phyloP scores from a whole-genome alignment of 2,888 invertebrate genomes.

The Itoplectis maculator region DNA sequence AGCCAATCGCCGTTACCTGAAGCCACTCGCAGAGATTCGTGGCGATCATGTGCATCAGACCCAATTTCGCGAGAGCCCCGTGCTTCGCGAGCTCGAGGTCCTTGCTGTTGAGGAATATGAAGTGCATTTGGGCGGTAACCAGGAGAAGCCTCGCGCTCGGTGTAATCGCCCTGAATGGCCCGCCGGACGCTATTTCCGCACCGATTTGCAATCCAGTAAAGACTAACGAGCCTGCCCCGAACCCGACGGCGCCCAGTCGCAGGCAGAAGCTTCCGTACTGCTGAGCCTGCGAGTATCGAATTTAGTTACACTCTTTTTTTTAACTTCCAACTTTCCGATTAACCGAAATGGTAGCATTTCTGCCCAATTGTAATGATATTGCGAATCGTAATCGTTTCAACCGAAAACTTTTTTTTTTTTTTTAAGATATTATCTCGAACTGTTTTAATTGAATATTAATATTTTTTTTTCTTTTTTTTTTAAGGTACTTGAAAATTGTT shows the following conservation, averaged over 20 bases:
- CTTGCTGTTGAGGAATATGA: conserved; percentile 96
- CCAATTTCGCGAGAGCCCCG: conserved; percentile 92
- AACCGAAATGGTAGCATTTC: conserved; percentile 5
- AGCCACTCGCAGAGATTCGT: conserved; percentile 97
- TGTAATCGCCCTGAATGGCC: conserved; percentile 88
- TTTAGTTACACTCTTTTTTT: conserved; percentile 56
- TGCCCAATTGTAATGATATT: conserved; percentile 31
- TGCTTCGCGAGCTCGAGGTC: conserved; percentile 88
- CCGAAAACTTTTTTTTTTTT: too few species aligned
- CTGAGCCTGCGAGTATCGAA: conserved; percentile 76
- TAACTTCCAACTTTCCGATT: conserved; percentile 19
- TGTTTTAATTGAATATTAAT: too few species aligned
- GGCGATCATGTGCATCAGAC: conserved; percentile 97
- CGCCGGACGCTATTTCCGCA: conserved; percentile 82
- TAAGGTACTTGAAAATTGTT: too few species aligned
- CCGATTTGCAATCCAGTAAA: conserved; percentile 90
- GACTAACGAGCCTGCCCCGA: conserved; percentile 86
- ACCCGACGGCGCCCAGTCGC: conserved; percentile 92
- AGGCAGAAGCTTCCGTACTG: conserved; percentile 95
- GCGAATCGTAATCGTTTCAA: conserved; percentile 1
- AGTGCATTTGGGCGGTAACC: conserved; percentile 96
- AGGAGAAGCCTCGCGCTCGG: conserved; percentile 93
- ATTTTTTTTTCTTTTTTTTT: too few species aligned
- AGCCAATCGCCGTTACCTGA: conserved; percentile 86
- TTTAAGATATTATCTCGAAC: too few species aligned